These are phyloP conservation scores for Meloidogyne chitwoodi DNA, from an alignment of 1,140 invertebrate species.

Conservation along the genomic window DNA sequence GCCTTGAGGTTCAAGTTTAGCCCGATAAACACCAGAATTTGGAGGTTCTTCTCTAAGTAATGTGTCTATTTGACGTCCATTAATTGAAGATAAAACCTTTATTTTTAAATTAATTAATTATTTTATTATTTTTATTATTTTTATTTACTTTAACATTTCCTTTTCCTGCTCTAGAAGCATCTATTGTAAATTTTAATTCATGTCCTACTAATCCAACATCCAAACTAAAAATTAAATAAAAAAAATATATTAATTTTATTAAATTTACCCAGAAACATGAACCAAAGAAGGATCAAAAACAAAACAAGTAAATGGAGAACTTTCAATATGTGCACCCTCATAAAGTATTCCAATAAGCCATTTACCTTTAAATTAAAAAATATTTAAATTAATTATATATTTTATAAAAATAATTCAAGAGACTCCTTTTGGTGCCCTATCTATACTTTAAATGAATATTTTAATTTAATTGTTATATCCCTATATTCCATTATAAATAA, in stretches of 20 bases:
- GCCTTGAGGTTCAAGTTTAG: slow-evolving; percentile 74
- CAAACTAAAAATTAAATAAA: slow-evolving; percentile 57
- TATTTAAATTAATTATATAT: not conserved
- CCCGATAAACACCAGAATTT: not conserved
- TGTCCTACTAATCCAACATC: slow-evolving; percentile 74
- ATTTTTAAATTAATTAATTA: not conserved
- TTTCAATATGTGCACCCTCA: slow-evolving; percentile 88
- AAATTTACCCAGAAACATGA: slow-evolving; percentile 64
- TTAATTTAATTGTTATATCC: too few relatives aligned
- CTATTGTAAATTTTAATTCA: slow-evolving; percentile 77
- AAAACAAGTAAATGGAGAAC: slow-evolving; percentile 90
- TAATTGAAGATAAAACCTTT: slow-evolving; percentile 18
- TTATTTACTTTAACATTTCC: slow-evolving; percentile 73
- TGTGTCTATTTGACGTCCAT: slow-evolving; percentile 71
- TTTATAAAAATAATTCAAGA: too few relatives aligned
- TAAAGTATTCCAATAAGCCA: slow-evolving; percentile 93
- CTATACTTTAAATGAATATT: too few relatives aligned
- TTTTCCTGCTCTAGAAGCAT: slow-evolving; percentile 75
- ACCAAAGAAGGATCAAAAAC: slow-evolving; percentile 90
- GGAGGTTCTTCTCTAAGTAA: slow-evolving; percentile 76
- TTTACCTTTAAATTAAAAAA: slow-evolving; percentile 65
- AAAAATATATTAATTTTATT: not conserved
- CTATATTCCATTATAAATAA: slow-evolving; percentile 3
- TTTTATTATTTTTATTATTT: not conserved
- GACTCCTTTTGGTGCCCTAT: too few relatives aligned